phyloP scores from a whole-genome alignment of 2,113 vertebrate genomes.

The Poecilia latipinna region DNA sequence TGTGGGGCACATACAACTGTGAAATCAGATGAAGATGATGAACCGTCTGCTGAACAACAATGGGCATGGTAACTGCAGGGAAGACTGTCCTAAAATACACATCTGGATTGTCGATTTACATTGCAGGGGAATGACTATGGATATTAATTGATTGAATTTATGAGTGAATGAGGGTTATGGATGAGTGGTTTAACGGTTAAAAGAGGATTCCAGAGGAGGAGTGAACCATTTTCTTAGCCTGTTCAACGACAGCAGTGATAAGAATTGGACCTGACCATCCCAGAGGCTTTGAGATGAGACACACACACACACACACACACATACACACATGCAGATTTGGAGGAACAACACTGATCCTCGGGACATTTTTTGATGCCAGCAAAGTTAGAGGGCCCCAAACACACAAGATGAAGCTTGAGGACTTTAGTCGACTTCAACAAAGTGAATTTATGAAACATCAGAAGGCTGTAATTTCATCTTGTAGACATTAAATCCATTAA shows the following conservation, averaged over 20 bases:
- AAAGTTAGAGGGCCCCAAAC: slow-evolving; percentile 54
- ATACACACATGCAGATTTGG: slow-evolving; percentile 23
- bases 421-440: slow-evolving; percentile 20
- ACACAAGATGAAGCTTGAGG: slow-evolving; percentile 39
- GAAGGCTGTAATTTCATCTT: slow-evolving; percentile 2
- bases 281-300: slow-evolving; percentile 60
- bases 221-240: slow-evolving; percentile 34
- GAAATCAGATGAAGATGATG: slow-evolving; percentile 61
- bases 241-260: slow-evolving; percentile 56
- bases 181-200: neutral
- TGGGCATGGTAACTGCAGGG: slow-evolving; percentile 40
- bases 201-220: slow-evolving; percentile 42
- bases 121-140: neutral
- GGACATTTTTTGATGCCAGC: slow-evolving; percentile 60
- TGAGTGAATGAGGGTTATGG: neutral
- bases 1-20: slow-evolving; percentile 47
- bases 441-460: slow-evolving; percentile 7
- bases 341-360: slow-evolving; percentile 56
- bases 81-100: slow-evolving; percentile 16
- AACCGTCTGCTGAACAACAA: slow-evolving; percentile 43
- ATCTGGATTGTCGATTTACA: slow-evolving; percentile 42
- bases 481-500: neutral
- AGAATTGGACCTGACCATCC: slow-evolving; percentile 71
- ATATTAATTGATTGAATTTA: slow-evolving; percentile 8
- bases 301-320: slow-evolving; percentile 4